Conservation (phyloP, 2,888 invertebrate genomes). For the Aporophyla lueneburgensis region DNA sequence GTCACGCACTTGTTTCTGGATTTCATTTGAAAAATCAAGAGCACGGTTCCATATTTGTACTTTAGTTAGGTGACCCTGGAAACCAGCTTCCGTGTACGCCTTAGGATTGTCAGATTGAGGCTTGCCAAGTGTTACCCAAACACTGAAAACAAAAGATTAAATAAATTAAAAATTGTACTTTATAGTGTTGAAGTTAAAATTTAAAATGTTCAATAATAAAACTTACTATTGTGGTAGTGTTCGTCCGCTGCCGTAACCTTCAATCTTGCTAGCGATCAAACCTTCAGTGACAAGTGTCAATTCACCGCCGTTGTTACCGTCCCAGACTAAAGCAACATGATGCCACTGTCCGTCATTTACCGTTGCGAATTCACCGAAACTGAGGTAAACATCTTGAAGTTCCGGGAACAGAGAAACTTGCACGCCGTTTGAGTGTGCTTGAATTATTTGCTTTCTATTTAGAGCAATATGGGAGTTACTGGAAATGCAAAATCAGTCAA, state of each 20-base stretch:
- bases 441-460: constrained; percentile 95
- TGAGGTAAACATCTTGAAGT: constrained; percentile 96
- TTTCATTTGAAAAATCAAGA: constrained; percentile 97
- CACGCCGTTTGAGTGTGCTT: constrained; percentile 98
- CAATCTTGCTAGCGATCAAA: constrained; percentile 97
- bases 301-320: constrained; percentile 96
- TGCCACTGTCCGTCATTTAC: constrained; percentile 99
- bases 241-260: constrained; percentile 96
- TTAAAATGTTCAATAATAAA: not conserved
- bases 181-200: constrained; percentile 3
- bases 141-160: constrained; percentile 88
- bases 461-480: constrained; percentile 95
- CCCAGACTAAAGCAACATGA: constrained; percentile 98
- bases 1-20: constrained; percentile 98
- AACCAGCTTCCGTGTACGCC: constrained; percentile 96
- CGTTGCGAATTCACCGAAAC: constrained; percentile 97
- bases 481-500: constrained; percentile 65
- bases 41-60: constrained; percentile 98
- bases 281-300: constrained; percentile 98
- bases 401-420: constrained; percentile 97
- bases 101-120: constrained; percentile 96
- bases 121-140: constrained; percentile 98
- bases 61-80: constrained; percentile 98
- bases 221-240: constrained; percentile 95
- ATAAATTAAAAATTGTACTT: not conserved